These are phyloP conservation scores for Trypoxylus dichotomus DNA, from an alignment of 1,140 invertebrate genomes.

Conservation along the genomic window DNA sequence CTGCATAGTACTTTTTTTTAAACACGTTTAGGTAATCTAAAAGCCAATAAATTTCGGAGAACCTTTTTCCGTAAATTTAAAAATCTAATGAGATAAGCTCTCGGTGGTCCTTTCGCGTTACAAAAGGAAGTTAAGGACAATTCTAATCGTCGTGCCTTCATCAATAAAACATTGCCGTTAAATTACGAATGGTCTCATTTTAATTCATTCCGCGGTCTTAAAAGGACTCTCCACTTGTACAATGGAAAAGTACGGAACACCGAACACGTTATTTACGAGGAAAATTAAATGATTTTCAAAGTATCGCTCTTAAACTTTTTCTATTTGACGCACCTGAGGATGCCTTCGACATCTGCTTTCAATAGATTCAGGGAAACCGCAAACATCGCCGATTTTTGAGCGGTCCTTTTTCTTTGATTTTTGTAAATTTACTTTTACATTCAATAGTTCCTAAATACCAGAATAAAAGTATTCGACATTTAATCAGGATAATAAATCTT, in stretches of 20 bases:
- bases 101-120: constrained; percentile 13
- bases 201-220: constrained; percentile 35
- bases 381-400: no score
- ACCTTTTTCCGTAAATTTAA: constrained; percentile 26
- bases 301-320: background rate
- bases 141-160: constrained; percentile 35
- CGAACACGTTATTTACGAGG: constrained; percentile 36
- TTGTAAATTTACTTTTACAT: no score
- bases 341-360: background rate
- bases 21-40: constrained; percentile 12
- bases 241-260: constrained; percentile 32
- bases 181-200: constrained; percentile 34
- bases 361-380: no score
- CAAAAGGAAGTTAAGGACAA: constrained; percentile 26
- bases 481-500: no score
- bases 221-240: constrained; percentile 30
- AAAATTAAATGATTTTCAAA: constrained; percentile 38
- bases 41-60: constrained; percentile 23
- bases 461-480: no score
- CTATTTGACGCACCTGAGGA: background rate
- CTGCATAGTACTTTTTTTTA: background rate
- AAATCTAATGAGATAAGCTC: constrained; percentile 32
- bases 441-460: no score
- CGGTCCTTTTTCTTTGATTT: no score
- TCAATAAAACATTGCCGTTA: constrained; percentile 36